Evolutionary conservation across 2,888 invertebrate genomes (phyloP), one percentile per base, ranked within the genome.

Genomic region (Ctena decussata): DNA sequence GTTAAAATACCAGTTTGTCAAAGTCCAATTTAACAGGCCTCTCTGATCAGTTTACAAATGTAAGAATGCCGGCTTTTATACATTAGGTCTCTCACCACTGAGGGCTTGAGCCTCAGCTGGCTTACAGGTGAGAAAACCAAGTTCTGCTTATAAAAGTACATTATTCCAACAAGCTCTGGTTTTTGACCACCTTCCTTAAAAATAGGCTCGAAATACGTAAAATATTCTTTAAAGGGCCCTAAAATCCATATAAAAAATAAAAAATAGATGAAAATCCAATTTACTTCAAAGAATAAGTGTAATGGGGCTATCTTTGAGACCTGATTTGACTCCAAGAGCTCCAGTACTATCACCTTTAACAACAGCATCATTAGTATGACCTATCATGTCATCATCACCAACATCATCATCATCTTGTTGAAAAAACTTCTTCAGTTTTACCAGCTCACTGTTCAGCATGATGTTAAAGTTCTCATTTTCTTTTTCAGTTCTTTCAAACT

Each of bases 281-380:
- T 5, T 71, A 24, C 12, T 46, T 86, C 79, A 89, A 74, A 89
- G 49, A 37, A 89, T 89, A n/a, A 89, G 75, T 24, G 89, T 89
- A 8, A 89, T 73, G 15, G 86, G 89, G 24, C 78, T 87, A 30
- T 89, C 89, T 69, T 74, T 83, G 24, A 76, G 46, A 6, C 21
- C 11, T 30, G 24, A 5, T 18, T 5, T 35, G 18, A 35, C 65
- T 27, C 21, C 30, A 24, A 30, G 11, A 24, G 12, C 57, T 11
- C 27, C 57, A 57, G n/a, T 27, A 65, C 24, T 21, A 30, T 35
- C 18, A 35, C 35, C 65, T 18, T 11, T 35, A 11, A 18, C 30
- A 65, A 35, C 11, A 3, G 8, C 32, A 35, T 32, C 65, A 65
- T 65, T 65, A 35, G 65, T 35, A 15, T 35, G 65, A 12, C 65